A percentile compares a stretch with the other conserved stretches of the same genome.
Conservation (phyloP, 2,888 invertebrate species). For the Meliscaeva auricollis region DNA sequence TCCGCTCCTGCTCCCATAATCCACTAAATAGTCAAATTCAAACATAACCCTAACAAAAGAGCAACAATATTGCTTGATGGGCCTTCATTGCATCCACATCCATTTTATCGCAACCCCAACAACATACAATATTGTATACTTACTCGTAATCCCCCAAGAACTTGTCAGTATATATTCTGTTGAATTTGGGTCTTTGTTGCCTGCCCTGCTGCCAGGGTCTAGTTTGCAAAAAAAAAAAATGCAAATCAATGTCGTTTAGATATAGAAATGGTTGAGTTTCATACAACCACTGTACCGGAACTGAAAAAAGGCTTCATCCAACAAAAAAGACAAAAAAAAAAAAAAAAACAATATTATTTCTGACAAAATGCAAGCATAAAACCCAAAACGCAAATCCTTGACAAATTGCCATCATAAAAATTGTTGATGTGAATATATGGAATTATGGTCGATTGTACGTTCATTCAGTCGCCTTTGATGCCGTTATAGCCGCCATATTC, state of each 20-base stretch:
- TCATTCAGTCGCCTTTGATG: conserved; percentile 56
- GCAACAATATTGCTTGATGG: conserved; percentile 55
- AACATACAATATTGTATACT: conserved; percentile 6
- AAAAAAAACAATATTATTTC: conserved; percentile 37
- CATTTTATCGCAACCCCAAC: conserved; percentile 11
- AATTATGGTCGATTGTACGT: conserved; percentile 73
- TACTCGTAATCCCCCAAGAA: conserved; percentile 40
- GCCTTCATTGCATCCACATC: conserved; percentile 30
- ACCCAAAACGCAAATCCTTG: conserved; percentile 72
- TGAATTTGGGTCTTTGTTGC: conserved; percentile 21
- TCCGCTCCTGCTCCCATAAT: neutral
- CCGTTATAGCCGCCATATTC: conserved; percentile 39
- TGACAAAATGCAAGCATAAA: conserved; percentile 72
- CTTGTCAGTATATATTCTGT: conserved; percentile 30
- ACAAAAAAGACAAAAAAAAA: neutral
- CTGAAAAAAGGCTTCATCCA: conserved; percentile 2
- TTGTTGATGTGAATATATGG: conserved; percentile 73
- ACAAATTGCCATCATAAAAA: conserved; percentile 78
- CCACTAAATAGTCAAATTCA: neutral
- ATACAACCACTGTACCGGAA: conserved; percentile 24
- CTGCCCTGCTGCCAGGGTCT: neutral
- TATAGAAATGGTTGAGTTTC: conserved; percentile 47
- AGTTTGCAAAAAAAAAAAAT: conserved; percentile 61
- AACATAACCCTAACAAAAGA: conserved; percentile 26
- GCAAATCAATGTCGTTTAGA: conserved; percentile 72